Evolutionary conservation across 2,888 invertebrate species (phyloP).

Genomic region (Leptinotarsa rubiginosa): DNA sequence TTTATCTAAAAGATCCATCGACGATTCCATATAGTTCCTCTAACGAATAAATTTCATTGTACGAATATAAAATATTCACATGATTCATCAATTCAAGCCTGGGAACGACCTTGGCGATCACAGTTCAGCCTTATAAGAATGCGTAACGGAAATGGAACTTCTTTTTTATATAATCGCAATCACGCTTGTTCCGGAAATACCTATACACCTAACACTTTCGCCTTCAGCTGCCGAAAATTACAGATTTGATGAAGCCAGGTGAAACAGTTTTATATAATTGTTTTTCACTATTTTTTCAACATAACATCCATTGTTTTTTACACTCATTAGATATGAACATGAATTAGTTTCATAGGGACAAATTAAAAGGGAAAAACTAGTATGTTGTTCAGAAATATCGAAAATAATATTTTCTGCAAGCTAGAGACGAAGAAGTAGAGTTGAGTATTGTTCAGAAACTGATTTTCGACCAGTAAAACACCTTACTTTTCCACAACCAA

Average conservation of each 20-base stretch:
- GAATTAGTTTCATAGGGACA: too few species aligned
- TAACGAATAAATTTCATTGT: constrained; percentile 14
- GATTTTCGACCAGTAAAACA: too few species aligned
- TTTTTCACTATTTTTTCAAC: not conserved
- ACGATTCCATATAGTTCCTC: constrained; percentile 15
- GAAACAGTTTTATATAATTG: not conserved
- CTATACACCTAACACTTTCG: constrained; percentile 29
- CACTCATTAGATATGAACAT: too few species aligned
- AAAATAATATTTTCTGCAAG: not conserved
- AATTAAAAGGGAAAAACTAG: too few species aligned
- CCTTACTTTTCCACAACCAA: too few species aligned
- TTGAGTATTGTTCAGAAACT: too few species aligned
- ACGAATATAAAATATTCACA: constrained; percentile 36
- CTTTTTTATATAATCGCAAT: constrained; percentile 34
- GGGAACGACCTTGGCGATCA: constrained; percentile 48
- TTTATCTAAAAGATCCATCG: constrained; percentile 19
- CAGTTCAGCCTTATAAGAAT: constrained; percentile 45
- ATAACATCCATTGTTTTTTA: too few species aligned
- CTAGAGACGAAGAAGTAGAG: not conserved
- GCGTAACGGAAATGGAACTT: constrained; percentile 49
- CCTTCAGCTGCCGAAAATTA: constrained; percentile 39
- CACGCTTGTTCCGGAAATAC: constrained; percentile 47
- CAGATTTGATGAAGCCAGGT: not conserved
- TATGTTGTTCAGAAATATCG: too few species aligned
- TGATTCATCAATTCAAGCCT: constrained; percentile 44